Percentiles rank a stretch among this genome's conserved stretches.
Conservation (phyloP, 2,113 vertebrate species). For the Chaetops frenatus region DNA sequence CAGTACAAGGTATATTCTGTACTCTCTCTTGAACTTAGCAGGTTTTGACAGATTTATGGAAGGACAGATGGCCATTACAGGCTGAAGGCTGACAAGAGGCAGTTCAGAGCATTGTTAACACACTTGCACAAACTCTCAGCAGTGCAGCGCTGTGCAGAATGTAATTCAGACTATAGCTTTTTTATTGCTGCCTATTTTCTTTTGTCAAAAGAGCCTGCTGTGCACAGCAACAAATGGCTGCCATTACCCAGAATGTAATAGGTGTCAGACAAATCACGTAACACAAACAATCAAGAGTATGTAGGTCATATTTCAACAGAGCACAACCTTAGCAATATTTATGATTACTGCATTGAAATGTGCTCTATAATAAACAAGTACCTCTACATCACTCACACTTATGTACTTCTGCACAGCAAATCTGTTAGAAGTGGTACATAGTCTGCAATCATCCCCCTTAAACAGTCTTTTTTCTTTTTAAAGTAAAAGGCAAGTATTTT, state of each 20-base stretch:
- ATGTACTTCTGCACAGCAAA: slow-evolving; percentile 71
- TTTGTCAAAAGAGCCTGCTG: slow-evolving; percentile 84
- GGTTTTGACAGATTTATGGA: slow-evolving; percentile 89
- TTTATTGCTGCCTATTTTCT: slow-evolving; percentile 86
- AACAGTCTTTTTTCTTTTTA: slow-evolving; percentile 54
- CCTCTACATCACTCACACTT: slow-evolving; percentile 82
- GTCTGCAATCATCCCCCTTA: slow-evolving; percentile 62
- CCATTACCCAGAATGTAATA: slow-evolving; percentile 89
- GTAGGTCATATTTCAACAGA: slow-evolving; percentile 83
- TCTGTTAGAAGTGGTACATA: slow-evolving; percentile 64
- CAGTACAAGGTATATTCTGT: slow-evolving; percentile 75
- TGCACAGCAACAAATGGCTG: slow-evolving; percentile 90
- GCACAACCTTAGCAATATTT: slow-evolving; percentile 83
- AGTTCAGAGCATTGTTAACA: slow-evolving; percentile 96
- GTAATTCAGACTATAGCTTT: slow-evolving; percentile 84
- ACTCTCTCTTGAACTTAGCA: slow-evolving; percentile 76
- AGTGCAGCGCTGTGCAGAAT: slow-evolving; percentile 76
- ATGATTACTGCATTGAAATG: slow-evolving; percentile 87
- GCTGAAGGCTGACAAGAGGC: slow-evolving; percentile 94
- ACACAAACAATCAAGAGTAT: slow-evolving; percentile 82
- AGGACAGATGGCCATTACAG: slow-evolving; percentile 94
- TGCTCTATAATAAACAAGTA: slow-evolving; percentile 85
- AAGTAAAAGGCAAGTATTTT: slow-evolving; percentile 65
- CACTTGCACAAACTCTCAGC: slow-evolving; percentile 93
- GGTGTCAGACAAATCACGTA: slow-evolving; percentile 87